Conservation (phyloP, 2,113 vertebrate genomes). For the Oceanites oceanicus region DNA sequence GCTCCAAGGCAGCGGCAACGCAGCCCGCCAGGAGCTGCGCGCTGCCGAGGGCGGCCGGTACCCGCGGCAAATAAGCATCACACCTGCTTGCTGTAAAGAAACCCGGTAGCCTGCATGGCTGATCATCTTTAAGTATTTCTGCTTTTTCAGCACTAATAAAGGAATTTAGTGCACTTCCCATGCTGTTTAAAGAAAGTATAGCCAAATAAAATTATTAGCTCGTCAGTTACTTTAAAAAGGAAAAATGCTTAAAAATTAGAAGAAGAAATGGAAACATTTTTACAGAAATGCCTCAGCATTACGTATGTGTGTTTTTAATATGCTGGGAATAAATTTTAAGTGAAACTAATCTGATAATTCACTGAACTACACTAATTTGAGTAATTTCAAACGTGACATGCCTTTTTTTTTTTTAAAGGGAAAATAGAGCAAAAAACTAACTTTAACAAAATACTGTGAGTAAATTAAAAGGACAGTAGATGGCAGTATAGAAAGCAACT, state of each 20-base stretch:
- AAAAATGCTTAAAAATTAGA: not conserved
- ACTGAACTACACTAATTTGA: not conserved
- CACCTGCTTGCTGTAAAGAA: rapidly evolving
- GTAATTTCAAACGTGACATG: not conserved
- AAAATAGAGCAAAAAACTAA: not conserved
- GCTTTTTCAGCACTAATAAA: not conserved
- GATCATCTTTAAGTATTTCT: not conserved
- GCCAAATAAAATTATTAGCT: not conserved
- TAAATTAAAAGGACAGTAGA: not conserved
- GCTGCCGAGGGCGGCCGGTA: rapidly evolving
- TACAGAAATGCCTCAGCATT: not conserved
- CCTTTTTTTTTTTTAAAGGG: not conserved
- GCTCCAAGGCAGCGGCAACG: rapidly evolving
- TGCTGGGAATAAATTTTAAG: not conserved
- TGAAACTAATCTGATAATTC: not conserved
- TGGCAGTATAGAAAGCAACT: constrained; percentile 11
- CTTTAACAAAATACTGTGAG: not conserved
- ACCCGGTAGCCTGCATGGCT: not conserved
- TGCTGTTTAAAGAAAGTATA: not conserved
- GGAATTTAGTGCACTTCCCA: not conserved
- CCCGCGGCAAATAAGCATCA: not conserved
- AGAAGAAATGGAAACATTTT: not conserved
- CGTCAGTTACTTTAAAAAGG: not conserved
- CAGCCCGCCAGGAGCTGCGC: not conserved
- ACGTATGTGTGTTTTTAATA: not conserved